Evolutionary conservation across 2,113 vertebrate genomes (phyloP), one percentile per base, ranked within the genome.

Genomic region (Saimiri boliviensis): DNA sequence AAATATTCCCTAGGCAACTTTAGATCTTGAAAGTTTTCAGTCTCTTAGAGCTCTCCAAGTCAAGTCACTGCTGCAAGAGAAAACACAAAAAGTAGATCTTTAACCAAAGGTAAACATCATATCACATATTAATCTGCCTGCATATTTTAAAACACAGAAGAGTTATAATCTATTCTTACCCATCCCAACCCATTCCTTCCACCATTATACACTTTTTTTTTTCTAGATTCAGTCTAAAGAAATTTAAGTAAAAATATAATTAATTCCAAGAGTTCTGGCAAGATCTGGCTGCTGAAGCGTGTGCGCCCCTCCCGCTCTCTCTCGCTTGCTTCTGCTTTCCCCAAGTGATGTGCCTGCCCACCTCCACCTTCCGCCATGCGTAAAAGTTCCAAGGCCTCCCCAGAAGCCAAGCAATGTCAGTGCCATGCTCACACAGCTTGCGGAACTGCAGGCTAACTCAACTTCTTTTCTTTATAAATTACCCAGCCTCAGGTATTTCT

Each of bases 41-140:
- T 96, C 96, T 98, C 90, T 96, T 89, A 90, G 97, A 97, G 94
- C 4, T 98, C 98, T 97, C 98, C 96, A 54, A 42, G 70, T 82
- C 37, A 21, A 97, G 82, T 40, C 96, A 87, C 73, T 96, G 92
- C 99, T 98, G 97, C 73, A 98, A 98, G 77, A 97, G 58, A 98
- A 98, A 89, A 92, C 73, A 94, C 91, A 88, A 42, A 84, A 89
- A 86, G 96, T n/a, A 25, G 66, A 30, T 35, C 40, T 92, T 86
- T 79, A 70, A 47, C 13, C 14, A 49, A 42, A 89, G 23, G 25
- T 9, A 27, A 58, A 20, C 47, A 54, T n/a, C 35, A 1, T 2
- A 19, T 45, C 54, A 45, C 58, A 35, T 0, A 20, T 9, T 40
- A 21, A 76, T 20, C 54, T 13, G 32, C 47, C 68, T 58, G 11